A percentile compares a stretch with the other conserved stretches of the same genome.
Evolutionary conservation across 2,113 vertebrate species (phyloP).

Genomic region (Myrmophylax atrothorax): DNA sequence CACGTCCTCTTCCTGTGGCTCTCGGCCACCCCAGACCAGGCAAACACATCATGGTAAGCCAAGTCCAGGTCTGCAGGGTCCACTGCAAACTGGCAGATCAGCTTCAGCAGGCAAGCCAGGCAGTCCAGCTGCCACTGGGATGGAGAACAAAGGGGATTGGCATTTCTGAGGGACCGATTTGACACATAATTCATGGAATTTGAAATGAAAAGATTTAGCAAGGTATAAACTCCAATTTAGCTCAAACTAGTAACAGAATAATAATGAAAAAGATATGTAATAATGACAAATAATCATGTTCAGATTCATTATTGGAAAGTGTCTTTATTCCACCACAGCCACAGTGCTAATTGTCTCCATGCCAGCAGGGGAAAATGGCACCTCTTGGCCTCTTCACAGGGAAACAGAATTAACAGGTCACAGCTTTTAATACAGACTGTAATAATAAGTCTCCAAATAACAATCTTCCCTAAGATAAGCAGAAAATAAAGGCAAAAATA

Average conservation of each 20-base stretch:
- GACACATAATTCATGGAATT: background rate
- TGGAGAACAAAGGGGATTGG: background rate
- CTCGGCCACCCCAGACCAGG: constrained; percentile 93
- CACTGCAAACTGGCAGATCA: constrained; percentile 98
- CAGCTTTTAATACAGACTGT: background rate
- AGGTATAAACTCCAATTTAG: background rate
- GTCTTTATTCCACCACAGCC: background rate
- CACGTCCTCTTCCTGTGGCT: constrained; percentile 91
- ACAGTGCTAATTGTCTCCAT: background rate
- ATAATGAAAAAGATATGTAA: background rate
- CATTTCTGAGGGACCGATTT: background rate
- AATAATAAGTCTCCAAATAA: background rate
- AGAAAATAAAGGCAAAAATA: background rate
- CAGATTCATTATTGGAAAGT: background rate
- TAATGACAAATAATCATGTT: background rate
- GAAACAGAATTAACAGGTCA: background rate
- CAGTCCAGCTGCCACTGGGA: constrained; percentile 96
- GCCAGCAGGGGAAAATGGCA: background rate
- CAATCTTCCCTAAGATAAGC: background rate
- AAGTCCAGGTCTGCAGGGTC: constrained; percentile 96
- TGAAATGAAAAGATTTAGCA: background rate
- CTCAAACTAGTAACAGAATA: background rate
- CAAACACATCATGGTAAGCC: constrained; percentile 97
- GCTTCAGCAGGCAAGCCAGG: constrained; percentile 95
- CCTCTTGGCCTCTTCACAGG: background rate